phyloP scores from a whole-genome alignment of 2,113 vertebrate genomes.

The Callorhinus ursinus region DNA sequence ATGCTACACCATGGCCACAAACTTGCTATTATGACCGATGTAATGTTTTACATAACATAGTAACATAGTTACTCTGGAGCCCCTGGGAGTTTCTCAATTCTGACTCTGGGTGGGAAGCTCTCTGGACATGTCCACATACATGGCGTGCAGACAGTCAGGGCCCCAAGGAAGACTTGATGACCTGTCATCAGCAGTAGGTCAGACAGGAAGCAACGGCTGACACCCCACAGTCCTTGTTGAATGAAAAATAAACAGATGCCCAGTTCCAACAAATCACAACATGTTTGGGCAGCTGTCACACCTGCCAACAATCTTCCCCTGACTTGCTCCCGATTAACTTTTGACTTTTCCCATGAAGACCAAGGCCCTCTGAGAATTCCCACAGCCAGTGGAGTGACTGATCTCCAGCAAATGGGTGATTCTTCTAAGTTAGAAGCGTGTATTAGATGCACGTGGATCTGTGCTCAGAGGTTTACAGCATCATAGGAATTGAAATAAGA shows the following conservation, averaged over 20 bases:
- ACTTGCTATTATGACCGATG: not conserved
- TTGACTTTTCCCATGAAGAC: not conserved
- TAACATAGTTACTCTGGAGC: not conserved
- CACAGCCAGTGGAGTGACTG: not conserved
- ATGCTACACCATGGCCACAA: not conserved
- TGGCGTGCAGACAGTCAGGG: not conserved
- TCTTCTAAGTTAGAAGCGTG: not conserved
- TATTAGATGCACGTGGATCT: not conserved
- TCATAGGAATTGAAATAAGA: not conserved
- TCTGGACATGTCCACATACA: not conserved
- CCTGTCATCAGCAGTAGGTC: not conserved
- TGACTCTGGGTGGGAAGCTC: not conserved
- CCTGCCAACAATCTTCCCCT: not conserved
- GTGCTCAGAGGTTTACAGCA: not conserved
- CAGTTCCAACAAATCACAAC: not conserved
- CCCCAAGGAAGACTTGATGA: not conserved
- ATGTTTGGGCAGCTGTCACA: not conserved
- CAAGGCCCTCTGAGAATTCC: not conserved
- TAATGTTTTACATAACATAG: not conserved
- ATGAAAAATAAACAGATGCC: not conserved
- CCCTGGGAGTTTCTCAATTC: not conserved
- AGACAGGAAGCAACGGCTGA: not conserved
- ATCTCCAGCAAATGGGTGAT: not conserved
- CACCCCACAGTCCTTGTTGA: not conserved
- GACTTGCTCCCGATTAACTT: not conserved